Conservation (phyloP, 1,140 invertebrate species). For the Hyphantria cunea region DNA sequence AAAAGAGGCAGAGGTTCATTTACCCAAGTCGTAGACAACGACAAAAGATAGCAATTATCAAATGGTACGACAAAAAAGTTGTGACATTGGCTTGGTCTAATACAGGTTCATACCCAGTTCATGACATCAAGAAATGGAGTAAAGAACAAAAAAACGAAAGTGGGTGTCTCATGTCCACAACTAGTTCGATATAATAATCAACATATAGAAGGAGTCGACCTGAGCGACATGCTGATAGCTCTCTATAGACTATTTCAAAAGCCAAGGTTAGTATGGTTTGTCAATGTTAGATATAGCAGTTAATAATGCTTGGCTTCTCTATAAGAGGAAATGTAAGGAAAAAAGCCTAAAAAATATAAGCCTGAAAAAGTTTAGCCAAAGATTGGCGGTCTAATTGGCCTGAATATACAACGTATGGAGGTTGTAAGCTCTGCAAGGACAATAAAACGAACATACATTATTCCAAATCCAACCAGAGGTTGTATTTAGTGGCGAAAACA, state of each 20-base stretch:
- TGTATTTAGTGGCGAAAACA: slow-evolving; percentile 25
- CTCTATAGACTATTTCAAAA: slow-evolving; percentile 20
- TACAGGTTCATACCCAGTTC: slow-evolving; percentile 19
- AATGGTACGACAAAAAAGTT: slow-evolving; percentile 37
- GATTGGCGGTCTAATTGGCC: not conserved
- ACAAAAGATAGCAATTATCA: slow-evolving; percentile 12
- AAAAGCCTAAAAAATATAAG: too few species aligned
- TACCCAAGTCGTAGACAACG: slow-evolving; percentile 11
- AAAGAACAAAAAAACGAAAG: slow-evolving; percentile 10
- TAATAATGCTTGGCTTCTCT: slow-evolving; percentile 32
- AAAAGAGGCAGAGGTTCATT: slow-evolving; percentile 31
- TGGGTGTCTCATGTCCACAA: slow-evolving; percentile 24
- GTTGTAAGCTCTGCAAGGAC: slow-evolving; percentile 29
- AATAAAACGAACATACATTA: slow-evolving; percentile 28
- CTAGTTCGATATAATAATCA: slow-evolving; percentile 29
- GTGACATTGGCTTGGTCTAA: slow-evolving; percentile 31
- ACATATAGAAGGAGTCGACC: slow-evolving; percentile 35
- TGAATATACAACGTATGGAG: slow-evolving; percentile 19
- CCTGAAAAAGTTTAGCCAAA: too few species aligned
- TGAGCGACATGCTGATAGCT: slow-evolving; percentile 36
- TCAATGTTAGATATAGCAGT: slow-evolving; percentile 35
- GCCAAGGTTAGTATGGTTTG: slow-evolving; percentile 28
- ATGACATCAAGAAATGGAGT: slow-evolving; percentile 17
- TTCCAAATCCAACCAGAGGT: slow-evolving; percentile 23
- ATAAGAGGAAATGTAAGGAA: slow-evolving; percentile 11